Base-by-base conservation (phyloP, 1,140 invertebrate species). In the Drosophila ogumai region DNA sequence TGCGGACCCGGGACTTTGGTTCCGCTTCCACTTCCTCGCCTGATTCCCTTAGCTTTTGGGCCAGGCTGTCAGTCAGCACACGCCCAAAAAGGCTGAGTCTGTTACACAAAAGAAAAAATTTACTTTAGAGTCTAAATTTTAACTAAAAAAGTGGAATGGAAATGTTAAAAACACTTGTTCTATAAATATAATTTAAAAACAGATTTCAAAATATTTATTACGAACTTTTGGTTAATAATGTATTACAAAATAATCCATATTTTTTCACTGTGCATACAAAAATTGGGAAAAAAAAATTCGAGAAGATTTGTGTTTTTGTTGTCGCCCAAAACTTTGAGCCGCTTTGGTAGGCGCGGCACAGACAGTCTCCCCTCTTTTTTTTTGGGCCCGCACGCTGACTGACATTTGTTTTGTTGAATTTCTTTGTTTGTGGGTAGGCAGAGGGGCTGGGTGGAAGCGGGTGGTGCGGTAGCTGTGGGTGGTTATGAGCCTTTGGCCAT, bases 371-470 rank as follows among this genome's bases (percentile, higher is more conserved):
- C 52, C 15, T 52, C 22, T 36, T 61, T 41, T 22, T 60, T 66
- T 55, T 32, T 43, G 43, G 52, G 75, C 60, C 60, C 58, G n/a
- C 19, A 22, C 22, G 69, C 64, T 82, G 77, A 84, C 84, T 90
- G 85, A 90, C 84, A 84, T 80, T 90, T 88, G 73, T 81, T 78
- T 84, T 78, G 71, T 67, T 87, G 60, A 52, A 63, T 78, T 61
- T 86, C 52, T 82, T 71, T 78, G 61, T 63, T 52, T 63, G 44
- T 34, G 25, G 10, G 40, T 9, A 10, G 34, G 6, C 31, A 40
- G 22, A n/a, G 19, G 34, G 25, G 10, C 6, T 6, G 25, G 44
- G 12, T 7, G 46, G 22, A 9, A 5, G 6, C 3, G 25, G 13
- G 10, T 32, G 34, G 8, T 31, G 38, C 10, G 43, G 36, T 17